phyloP scores from a whole-genome alignment of 2,113 vertebrate species.

The Orientallactaga bullata region DNA sequence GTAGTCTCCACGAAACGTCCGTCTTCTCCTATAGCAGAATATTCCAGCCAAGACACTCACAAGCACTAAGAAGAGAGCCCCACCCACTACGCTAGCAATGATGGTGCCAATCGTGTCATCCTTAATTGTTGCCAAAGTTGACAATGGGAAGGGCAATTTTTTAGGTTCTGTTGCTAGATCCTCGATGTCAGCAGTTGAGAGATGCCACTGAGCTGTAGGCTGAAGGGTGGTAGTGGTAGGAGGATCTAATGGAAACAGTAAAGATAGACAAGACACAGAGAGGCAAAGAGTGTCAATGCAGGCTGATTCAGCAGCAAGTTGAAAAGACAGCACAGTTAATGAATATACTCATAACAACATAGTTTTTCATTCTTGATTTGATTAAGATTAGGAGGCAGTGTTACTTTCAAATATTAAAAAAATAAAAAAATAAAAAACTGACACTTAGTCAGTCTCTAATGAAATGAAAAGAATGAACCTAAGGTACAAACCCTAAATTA shows the following conservation, averaged over 20 bases:
- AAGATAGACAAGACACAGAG: conserved; percentile 93
- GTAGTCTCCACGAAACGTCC: conserved; percentile 98
- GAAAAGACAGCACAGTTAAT: conserved; percentile 90
- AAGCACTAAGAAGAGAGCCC: conserved; percentile 93
- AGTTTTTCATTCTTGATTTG: conserved; percentile 90
- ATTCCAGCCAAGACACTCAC: conserved; percentile 90
- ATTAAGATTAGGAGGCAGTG: conserved; percentile 45
- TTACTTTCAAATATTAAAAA: background rate
- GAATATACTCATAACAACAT: conserved; percentile 83
- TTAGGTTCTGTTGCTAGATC: conserved; percentile 89
- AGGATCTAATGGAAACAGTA: conserved; percentile 96
- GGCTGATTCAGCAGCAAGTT: conserved; percentile 91
- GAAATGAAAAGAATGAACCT: conserved; percentile 30
- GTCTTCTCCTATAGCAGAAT: conserved; percentile 93
- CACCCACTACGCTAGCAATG: conserved; percentile 94
- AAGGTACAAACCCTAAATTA: conserved; percentile 32
- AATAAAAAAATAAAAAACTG: conserved; percentile 51
- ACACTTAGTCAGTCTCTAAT: conserved; percentile 64
- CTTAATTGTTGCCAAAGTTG: conserved; percentile 91
- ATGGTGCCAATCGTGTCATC: conserved; percentile 94
- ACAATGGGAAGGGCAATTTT: conserved; percentile 90
- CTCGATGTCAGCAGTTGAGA: conserved; percentile 87
- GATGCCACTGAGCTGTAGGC: conserved; percentile 91
- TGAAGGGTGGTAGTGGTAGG: conserved; percentile 94
- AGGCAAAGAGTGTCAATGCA: conserved; percentile 96